Percentiles rank a stretch among this genome's conserved stretches.
phyloP scores from a whole-genome alignment of 1,140 invertebrate genomes.

The Meloidogyne floridensis region DNA sequence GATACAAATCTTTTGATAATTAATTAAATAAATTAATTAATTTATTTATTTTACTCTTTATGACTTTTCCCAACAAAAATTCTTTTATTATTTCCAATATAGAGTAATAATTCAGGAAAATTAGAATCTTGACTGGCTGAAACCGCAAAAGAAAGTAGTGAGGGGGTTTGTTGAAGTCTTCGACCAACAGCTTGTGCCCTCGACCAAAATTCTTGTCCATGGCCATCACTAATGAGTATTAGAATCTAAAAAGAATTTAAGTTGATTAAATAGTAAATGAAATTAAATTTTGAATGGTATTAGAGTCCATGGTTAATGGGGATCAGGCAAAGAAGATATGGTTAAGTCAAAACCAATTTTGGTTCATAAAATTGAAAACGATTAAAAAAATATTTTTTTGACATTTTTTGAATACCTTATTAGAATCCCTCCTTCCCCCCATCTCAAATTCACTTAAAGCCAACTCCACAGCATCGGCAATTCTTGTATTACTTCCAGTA shows the following conservation, averaged over 20 bases:
- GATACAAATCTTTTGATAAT: slow-evolving; percentile 35
- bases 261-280: background rate
- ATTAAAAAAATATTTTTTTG: too few relatives aligned
- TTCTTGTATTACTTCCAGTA: slow-evolving; percentile 51
- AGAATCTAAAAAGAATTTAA: slow-evolving; percentile 39
- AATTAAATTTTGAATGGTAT: too few relatives aligned
- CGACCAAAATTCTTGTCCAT: slow-evolving; percentile 55
- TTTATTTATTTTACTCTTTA: slow-evolving; percentile 2
- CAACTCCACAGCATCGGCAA: slow-evolving; percentile 54
- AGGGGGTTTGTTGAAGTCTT: slow-evolving; percentile 11
- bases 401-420: background rate
- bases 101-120: slow-evolving; percentile 36
- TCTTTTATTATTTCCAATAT: slow-evolving; percentile 28
- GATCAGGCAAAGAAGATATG: too few relatives aligned
- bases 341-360: too few relatives aligned
- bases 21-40: background rate
- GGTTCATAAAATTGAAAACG: too few relatives aligned
- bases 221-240: slow-evolving; percentile 52
- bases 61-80: slow-evolving; percentile 37
- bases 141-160: slow-evolving; percentile 25
- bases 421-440: slow-evolving; percentile 41
- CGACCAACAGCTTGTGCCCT: slow-evolving; percentile 48
- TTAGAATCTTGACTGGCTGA: slow-evolving; percentile 43
- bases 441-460: slow-evolving; percentile 45
- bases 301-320: too few relatives aligned